phyloP scores from a whole-genome alignment of 1,140 invertebrate species.

The Linepithema humile region DNA sequence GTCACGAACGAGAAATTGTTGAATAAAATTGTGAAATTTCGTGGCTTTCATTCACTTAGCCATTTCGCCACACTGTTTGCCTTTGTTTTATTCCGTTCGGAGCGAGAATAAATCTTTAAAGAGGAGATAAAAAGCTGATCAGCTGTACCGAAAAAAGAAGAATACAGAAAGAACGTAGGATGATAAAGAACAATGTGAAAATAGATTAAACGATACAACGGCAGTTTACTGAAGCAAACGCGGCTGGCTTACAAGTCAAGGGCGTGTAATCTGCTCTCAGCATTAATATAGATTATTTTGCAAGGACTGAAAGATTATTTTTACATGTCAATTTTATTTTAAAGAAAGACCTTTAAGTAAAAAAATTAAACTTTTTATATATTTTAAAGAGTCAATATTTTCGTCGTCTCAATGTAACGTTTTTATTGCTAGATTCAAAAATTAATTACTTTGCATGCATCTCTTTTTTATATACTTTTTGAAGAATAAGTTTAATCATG shows the following conservation, averaged over 20 bases:
- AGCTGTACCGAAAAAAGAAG: not conserved
- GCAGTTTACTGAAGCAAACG: not conserved
- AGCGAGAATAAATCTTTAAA: slow-evolving; percentile 4
- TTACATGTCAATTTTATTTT: not conserved
- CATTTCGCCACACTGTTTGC: not conserved
- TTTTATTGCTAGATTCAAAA: too few species aligned
- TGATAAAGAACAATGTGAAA: slow-evolving; percentile 11
- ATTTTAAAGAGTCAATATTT: too few species aligned
- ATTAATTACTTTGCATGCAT: too few species aligned
- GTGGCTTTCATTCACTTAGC: slow-evolving; percentile 57
- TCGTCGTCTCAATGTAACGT: too few species aligned
- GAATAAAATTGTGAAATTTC: slow-evolving; percentile 71
- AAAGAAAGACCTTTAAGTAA: too few species aligned
- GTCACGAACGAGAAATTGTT: slow-evolving; percentile 41
- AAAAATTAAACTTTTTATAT: too few species aligned
- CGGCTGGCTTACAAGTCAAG: not conserved
- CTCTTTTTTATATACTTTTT: too few species aligned
- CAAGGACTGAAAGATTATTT: not conserved
- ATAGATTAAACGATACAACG: not conserved
- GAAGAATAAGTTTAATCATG: too few species aligned
- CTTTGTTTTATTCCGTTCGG: not conserved
- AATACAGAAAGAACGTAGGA: not conserved
- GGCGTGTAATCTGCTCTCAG: not conserved
- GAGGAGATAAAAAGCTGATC: slow-evolving; percentile 19
- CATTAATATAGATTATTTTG: not conserved